Evolutionary conservation across 1,140 invertebrate genomes (phyloP).

Genomic region (Arion vulgaris): DNA sequence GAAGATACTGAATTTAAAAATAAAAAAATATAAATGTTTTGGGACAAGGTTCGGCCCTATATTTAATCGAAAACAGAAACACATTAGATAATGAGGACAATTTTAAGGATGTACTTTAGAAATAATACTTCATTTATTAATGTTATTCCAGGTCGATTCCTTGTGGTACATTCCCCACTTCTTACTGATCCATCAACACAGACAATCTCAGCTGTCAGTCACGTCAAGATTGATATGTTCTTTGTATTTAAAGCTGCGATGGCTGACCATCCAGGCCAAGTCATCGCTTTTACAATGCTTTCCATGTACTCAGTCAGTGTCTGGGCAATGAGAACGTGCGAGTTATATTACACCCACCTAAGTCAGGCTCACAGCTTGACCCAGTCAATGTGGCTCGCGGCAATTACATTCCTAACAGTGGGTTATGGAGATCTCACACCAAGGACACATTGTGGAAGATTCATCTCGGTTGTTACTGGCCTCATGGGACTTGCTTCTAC

Average conservation of each 20-base stretch:
- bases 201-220: constrained; percentile 70
- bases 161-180: constrained; percentile 69
- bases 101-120: too few relatives aligned
- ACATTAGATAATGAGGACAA: too few relatives aligned
- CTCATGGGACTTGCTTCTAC: constrained; percentile 71
- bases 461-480: constrained; percentile 69
- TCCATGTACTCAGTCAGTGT: constrained; percentile 65
- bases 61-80: too few relatives aligned
- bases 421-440: constrained; percentile 71
- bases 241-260: constrained; percentile 73
- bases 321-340: constrained; percentile 70
- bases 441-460: constrained; percentile 68
- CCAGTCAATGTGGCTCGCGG: constrained; percentile 70
- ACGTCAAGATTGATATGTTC: constrained; percentile 67
- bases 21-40: too few relatives aligned
- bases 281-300: constrained; percentile 64
- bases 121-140: too few relatives aligned
- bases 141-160: constrained; percentile 65
- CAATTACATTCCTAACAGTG: constrained; percentile 71
- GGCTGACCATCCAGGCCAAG: constrained; percentile 68
- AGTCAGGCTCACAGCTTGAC: constrained; percentile 42
- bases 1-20: too few relatives aligned
- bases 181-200: constrained; percentile 69
- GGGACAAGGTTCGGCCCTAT: too few relatives aligned
- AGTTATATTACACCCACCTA: constrained; percentile 60